Base-by-base conservation (phyloP, 2,113 vertebrate species). In the Pyxicephalus adspersus region DNA sequence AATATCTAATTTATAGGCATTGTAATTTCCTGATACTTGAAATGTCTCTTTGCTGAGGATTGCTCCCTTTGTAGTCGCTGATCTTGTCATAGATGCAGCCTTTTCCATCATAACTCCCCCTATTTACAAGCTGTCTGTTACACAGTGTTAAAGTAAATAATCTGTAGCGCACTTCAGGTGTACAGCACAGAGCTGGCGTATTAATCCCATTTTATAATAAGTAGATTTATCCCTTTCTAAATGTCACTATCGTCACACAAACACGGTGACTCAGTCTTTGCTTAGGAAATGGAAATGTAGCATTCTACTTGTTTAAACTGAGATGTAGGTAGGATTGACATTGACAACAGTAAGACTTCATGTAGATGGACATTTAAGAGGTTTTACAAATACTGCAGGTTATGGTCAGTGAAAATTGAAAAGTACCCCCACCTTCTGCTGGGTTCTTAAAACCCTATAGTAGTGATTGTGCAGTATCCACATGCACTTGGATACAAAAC, bases 161-260 rank as follows among this genome's bases (percentile, higher is more conserved):
- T 58, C 15, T 23, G 17, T 73, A 9, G 22, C 2, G 38, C 11
- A 13, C 26, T 61, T 15, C 29, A 22, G 51, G 45, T 26, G 19
- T 55, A 45, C 51, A 29, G 50, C 20, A 13, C 26, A 29, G 50
- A 72, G 3, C 20, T 31, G 19, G 28, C 34, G 71, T 60, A 23
- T 17, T 58, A 74, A 60, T 58, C 54, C 20, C 3, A 23, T 74
- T 2, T 17, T 34, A 55, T 20, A 29, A 25, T 34, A 74, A 74
- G 28, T 60, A 38, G 54, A 57, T 72, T 72, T n/a, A 55, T 70
- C 68, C 23, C 25, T 51, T 1, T n/a, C 29, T 71, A 72, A 72
- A 55, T 55, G 25, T 72, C 68, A 55, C 17, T 25, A 23, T 22
- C 9, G 23, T 45, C 4, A 28, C 51, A 72, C 50, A 55, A 72